phyloP scores from a whole-genome alignment of 2,113 vertebrate species.

The Tricholaema leucomelas region DNA sequence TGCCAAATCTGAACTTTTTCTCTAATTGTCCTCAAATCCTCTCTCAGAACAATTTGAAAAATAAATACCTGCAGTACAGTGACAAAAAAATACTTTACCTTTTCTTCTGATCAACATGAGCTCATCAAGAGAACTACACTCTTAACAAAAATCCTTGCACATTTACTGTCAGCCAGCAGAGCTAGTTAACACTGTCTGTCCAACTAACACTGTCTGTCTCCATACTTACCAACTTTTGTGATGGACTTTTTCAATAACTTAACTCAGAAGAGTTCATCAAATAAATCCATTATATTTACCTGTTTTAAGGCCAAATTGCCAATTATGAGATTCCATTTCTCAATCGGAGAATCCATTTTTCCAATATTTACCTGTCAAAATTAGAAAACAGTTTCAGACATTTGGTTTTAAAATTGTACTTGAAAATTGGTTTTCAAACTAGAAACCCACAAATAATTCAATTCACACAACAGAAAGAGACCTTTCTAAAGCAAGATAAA shows the following conservation, averaged over 20 bases:
- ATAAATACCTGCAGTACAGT: neutral
- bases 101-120: neutral
- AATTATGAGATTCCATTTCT: conserved; percentile 97
- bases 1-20: neutral
- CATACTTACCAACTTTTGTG: neutral
- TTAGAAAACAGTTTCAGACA: neutral
- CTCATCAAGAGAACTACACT: neutral
- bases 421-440: neutral
- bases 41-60: neutral
- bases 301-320: conserved; percentile 97
- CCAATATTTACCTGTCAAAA: conserved; percentile 91
- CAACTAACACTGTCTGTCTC: neutral
- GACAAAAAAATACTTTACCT: neutral
- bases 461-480: neutral
- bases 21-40: neutral
- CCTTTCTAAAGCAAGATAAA: neutral
- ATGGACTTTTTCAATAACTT: neutral
- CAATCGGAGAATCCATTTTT: conserved; percentile 98
- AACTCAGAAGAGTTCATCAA: neutral
- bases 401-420: neutral
- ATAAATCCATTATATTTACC: conserved; percentile 69
- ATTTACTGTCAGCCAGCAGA: neutral
- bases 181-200: too few relatives aligned
- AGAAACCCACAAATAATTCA: neutral
- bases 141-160: neutral